Evolutionary conservation across 1,140 invertebrate genomes (phyloP).

Genomic region (Microplitis demolitor): DNA sequence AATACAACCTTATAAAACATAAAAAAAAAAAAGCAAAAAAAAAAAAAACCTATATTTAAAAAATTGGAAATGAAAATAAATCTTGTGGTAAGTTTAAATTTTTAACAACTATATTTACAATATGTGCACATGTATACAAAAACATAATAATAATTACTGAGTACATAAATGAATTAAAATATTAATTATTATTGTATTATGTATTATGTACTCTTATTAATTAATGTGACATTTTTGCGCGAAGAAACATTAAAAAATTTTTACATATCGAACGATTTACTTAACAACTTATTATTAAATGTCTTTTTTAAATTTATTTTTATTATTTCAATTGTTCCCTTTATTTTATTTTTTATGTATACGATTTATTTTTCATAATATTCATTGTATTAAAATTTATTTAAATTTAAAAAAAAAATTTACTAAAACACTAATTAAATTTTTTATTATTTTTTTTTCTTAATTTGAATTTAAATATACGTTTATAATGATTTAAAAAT

Average conservation of each 20-base stretch:
- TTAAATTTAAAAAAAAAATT: no score
- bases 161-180: neutral
- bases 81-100: constrained; percentile 1
- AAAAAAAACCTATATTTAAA: constrained; percentile 7
- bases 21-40: neutral
- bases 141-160: neutral
- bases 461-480: neutral
- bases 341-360: no score
- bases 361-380: no score
- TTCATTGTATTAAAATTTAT: no score
- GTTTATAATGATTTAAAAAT: neutral
- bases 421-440: neutral
- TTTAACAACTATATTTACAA: neutral
- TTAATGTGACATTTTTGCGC: neutral
- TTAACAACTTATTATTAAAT: neutral
- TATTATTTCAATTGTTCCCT: neutral
- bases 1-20: constrained; percentile 8
- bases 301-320: neutral
- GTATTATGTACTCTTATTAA: neutral
- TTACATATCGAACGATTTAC: neutral
- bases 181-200: neutral
- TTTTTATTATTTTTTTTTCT: neutral
- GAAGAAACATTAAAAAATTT: neutral
- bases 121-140: neutral
- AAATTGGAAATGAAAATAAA: constrained; percentile 13